phyloP scores from a whole-genome alignment of 2,113 vertebrate genomes.

The Megaptera novaeangliae region DNA sequence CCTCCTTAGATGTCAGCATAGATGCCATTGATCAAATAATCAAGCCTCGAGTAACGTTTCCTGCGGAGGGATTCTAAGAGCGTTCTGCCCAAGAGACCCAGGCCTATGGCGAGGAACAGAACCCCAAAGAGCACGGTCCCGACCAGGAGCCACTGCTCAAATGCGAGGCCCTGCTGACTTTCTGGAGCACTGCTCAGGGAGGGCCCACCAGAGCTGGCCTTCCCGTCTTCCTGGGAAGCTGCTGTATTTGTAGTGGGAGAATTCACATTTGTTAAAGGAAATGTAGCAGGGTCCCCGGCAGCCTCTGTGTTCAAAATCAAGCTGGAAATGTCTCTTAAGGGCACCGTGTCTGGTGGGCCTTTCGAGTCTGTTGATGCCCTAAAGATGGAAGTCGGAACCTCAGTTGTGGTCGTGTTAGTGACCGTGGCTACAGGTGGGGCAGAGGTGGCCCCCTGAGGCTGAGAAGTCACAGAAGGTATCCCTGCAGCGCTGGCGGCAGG shows the following conservation, averaged over 20 bases:
- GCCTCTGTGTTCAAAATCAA: neutral
- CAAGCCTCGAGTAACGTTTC: constrained; percentile 80
- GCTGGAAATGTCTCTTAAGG: neutral
- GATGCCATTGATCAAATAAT: constrained; percentile 85
- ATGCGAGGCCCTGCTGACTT: neutral
- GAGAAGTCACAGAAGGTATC: rapidly evolving
- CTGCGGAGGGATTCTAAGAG: constrained; percentile 72
- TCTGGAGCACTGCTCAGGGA: neutral
- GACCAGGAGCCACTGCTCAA: constrained; percentile 77
- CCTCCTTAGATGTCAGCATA: constrained; percentile 79
- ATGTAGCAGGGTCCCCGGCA: rapidly evolving
- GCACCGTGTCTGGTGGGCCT: neutral
- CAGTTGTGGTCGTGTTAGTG: neutral
- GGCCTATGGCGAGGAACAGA: constrained; percentile 76
- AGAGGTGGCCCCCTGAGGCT: neutral
- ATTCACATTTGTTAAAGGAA: neutral
- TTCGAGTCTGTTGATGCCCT: neutral
- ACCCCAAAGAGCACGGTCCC: constrained; percentile 80
- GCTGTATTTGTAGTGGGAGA: rapidly evolving
- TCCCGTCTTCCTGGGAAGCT: neutral
- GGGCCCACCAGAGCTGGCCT: neutral
- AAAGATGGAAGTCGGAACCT: neutral
- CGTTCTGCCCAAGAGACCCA: constrained; percentile 72
- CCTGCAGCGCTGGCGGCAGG: rapidly evolving
- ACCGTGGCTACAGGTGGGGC: neutral